Conservation (phyloP, 2,113 vertebrate genomes). For the Odocoileus virginianus region DNA sequence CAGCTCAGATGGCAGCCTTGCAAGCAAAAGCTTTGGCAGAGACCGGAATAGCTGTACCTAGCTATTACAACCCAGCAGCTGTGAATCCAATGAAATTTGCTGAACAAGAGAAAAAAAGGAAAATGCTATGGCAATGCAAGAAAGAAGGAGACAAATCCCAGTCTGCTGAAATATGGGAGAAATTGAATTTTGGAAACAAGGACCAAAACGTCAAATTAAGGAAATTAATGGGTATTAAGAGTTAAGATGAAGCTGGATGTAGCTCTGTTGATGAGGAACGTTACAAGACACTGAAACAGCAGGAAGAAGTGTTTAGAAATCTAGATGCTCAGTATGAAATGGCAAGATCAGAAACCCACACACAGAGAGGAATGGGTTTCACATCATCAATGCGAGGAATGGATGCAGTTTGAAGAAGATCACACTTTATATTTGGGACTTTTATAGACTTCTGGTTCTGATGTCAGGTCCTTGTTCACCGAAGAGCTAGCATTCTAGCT, state of each 20-base stretch:
- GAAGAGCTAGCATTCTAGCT: constrained; percentile 90
- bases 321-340: constrained; percentile 98
- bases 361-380: constrained; percentile 98
- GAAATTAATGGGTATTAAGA: constrained; percentile 99
- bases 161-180: constrained; percentile 98
- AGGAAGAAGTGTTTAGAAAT: constrained; percentile 97
- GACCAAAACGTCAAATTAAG: constrained; percentile 99
- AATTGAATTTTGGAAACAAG: constrained; percentile 98
- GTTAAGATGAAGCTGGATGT: constrained; percentile 90
- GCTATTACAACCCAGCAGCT: constrained; percentile 97
- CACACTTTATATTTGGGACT: constrained; percentile 75
- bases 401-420: constrained; percentile 89
- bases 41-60: constrained; percentile 97
- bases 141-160: constrained; percentile 98
- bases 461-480: constrained; percentile 87
- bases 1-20: constrained; percentile 97
- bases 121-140: constrained; percentile 98
- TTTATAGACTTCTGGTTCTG: constrained; percentile 81
- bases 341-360: constrained; percentile 98
- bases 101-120: constrained; percentile 97
- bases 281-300: constrained; percentile 95
- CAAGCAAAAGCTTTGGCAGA: constrained; percentile 97
- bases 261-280: constrained; percentile 91
- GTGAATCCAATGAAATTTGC: constrained; percentile 98
- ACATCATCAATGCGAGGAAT: constrained; percentile 94